Base-by-base conservation (phyloP, 2,113 vertebrate species). In the Scartelaos histophorus region DNA sequence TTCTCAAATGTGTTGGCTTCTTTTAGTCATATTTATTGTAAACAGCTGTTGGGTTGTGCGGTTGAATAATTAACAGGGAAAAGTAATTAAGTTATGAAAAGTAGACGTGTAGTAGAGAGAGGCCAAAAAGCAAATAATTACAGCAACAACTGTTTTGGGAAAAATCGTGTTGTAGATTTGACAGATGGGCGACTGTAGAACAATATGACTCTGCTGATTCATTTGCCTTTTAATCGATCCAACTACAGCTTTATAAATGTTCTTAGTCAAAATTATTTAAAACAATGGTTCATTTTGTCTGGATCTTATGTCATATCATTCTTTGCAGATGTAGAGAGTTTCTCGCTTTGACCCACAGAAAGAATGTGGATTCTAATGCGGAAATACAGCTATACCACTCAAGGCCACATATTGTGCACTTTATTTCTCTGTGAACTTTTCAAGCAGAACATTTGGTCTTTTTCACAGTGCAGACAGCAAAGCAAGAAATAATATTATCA, bases 1-100 rank as follows among this genome's bases (percentile, higher is more conserved):
- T 54, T 80, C 0, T 11, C 66, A 84, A 87, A 78, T 66, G 73
- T 60, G 70, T 76, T 66, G 67, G 76, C 67, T 79, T 85, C 16
- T 58, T 83, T 77, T 76, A 71, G 66, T 78, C 70, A 49, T 38
- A 16, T 60, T 89, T 82, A 81, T 83, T 84, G 73, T 75, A 64
- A 84, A 68, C 84, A 85, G 85, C 74, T 88, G 88, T 80, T 81
- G 66, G 64, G 69, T 13, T 54, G 66, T 71, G 57, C 7, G 35
- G 75, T 54, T 57, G 2, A 60, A 75, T 73, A 75, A 79, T 82
- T 82, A 70, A 76, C 73, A 34, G 57, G 19, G 66, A 25, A 72
- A 12, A 69, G 60, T 61, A 73, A 82, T 34, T 65, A 51, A 34
- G 35, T 65, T 70, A 46, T 65, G 71, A 65, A 66, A 51, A 74